These are phyloP conservation scores for Ctenodactylus gundi DNA, from an alignment of 2,113 vertebrate species.

Conservation along the genomic window DNA sequence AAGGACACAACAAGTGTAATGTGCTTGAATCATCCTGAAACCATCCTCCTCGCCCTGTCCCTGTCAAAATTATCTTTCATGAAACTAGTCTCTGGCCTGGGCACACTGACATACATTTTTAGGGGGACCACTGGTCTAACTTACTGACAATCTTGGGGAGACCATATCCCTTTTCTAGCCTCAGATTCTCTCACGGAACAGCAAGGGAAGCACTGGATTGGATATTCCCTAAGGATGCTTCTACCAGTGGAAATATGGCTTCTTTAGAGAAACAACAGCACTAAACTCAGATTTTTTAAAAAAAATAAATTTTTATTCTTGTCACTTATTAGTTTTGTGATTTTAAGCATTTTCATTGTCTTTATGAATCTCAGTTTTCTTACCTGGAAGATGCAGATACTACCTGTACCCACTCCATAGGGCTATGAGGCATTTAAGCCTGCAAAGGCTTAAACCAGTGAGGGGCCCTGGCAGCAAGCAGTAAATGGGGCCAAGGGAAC, in stretches of 20 bases:
- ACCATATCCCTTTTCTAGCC: neutral
- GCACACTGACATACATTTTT: no score
- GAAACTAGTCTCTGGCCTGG: no score
- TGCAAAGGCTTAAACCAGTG: neutral
- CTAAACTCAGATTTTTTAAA: neutral
- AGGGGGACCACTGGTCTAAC: no score
- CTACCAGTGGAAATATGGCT: neutral
- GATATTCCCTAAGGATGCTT: neutral
- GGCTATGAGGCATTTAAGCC: neutral
- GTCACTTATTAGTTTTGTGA: neutral
- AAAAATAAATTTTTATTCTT: neutral
- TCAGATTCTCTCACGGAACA: neutral
- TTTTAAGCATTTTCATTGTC: neutral
- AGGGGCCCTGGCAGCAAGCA: neutral
- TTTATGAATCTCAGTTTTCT: neutral
- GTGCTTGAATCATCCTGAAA: no score
- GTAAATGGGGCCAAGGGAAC: accelerated
- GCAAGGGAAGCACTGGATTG: neutral
- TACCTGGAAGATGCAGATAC: neutral
- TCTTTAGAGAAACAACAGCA: neutral
- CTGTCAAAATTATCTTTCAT: no score
- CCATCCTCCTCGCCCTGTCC: no score
- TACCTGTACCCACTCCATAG: neutral
- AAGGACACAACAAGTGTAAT: no score
- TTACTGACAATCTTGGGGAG: neutral